Percentiles rank a stretch among this genome's conserved stretches.
Evolutionary conservation across 1,140 invertebrate species (phyloP).

Genomic region (Pogonus chalceus): DNA sequence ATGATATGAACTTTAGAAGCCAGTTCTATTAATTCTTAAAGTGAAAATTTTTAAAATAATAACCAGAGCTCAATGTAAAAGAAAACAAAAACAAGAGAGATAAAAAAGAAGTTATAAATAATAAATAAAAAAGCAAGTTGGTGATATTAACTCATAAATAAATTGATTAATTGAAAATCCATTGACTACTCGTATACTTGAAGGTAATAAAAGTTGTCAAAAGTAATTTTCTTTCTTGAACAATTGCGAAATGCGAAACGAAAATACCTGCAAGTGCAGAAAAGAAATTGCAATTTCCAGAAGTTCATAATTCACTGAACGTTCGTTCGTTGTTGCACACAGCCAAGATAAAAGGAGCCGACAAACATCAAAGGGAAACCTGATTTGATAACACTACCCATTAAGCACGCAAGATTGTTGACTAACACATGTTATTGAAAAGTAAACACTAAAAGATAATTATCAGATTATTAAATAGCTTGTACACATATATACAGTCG

Average conservation of each 20-base stretch:
- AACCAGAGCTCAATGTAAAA: too few relatives aligned
- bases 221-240: too few relatives aligned
- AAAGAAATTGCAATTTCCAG: neutral
- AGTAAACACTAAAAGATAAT: slow-evolving; percentile 5
- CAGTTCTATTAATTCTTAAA: too few relatives aligned
- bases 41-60: too few relatives aligned
- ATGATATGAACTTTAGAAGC: too few relatives aligned
- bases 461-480: slow-evolving; percentile 7
- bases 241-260: neutral
- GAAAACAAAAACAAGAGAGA: too few relatives aligned
- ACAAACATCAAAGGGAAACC: slow-evolving; percentile 18
- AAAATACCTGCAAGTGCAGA: slow-evolving; percentile 2
- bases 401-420: slow-evolving; percentile 22
- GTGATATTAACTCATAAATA: too few relatives aligned
- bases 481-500: neutral
- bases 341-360: slow-evolving; percentile 10
- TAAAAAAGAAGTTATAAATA: too few relatives aligned
- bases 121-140: too few relatives aligned
- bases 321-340: neutral
- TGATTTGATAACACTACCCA: slow-evolving; percentile 23
- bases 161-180: too few relatives aligned
- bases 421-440: slow-evolving; percentile 20
- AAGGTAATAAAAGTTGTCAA: too few relatives aligned
- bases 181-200: too few relatives aligned
- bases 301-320: slow-evolving; percentile 3